These are phyloP conservation scores for Beroe ovata DNA, from an alignment of 37 sponge, comb jelly and placozoan species.

Conservation along the genomic window DNA sequence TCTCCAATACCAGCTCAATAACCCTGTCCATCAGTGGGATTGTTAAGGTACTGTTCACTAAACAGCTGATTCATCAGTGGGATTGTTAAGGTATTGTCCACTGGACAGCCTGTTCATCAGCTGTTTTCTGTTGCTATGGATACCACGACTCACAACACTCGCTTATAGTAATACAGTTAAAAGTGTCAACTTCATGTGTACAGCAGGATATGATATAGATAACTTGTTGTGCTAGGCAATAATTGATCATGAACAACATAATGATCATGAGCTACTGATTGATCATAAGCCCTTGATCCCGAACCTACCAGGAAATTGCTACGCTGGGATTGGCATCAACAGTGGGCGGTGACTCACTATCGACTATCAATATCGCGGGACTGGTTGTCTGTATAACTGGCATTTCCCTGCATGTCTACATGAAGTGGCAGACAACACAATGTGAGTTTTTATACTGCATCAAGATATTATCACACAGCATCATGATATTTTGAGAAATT, in stretches of 20 bases:
- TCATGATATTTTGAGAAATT: too few species aligned
- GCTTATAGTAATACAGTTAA: too few species aligned
- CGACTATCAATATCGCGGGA: conserved; percentile 80
- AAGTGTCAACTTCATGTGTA: too few species aligned
- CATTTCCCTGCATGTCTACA: conserved; percentile 76
- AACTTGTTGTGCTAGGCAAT: not conserved
- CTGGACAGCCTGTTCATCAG: too few species aligned
- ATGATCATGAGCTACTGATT: not conserved
- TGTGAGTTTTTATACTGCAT: conserved; percentile 65
- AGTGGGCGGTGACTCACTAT: conserved; percentile 74
- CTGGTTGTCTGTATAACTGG: conserved; percentile 88
- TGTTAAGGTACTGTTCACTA: conserved; percentile 92
- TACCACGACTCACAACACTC: too few species aligned
- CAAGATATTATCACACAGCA: too few species aligned
- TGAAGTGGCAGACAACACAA: conserved; percentile 71
- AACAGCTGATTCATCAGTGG: conserved; percentile 86
- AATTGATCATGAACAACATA: not conserved
- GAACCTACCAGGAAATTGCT: conserved; percentile 89
- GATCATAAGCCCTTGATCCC: too few species aligned
- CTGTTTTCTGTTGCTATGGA: conserved; percentile 88
- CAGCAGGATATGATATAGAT: too few species aligned
- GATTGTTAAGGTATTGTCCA: conserved; percentile 91
- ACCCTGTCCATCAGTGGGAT: conserved; percentile 87
- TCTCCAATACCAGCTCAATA: conserved; percentile 84
- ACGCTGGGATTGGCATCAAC: conserved; percentile 78